Base-by-base conservation (phyloP, 2,113 vertebrate species). In the Malaclemys terrapin region DNA sequence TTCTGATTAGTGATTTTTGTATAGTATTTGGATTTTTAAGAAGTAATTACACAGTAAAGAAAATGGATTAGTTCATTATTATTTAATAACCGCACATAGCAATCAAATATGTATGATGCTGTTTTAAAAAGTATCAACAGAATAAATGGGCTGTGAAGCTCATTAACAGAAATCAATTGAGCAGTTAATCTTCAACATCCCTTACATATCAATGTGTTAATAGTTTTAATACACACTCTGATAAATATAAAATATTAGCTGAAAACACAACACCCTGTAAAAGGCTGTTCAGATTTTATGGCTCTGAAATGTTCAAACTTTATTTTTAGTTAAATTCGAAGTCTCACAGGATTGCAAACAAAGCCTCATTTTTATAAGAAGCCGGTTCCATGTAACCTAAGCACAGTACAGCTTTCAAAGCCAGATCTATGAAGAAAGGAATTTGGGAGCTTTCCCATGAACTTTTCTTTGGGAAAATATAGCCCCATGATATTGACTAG, bases 211-310 rank as follows among this genome's bases (percentile, higher is more conserved):
- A 78, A 56, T 11, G 4, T 5, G 52, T 3, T 5, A 38, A n/a
- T 31, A 35, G 2, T 56, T 45, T 65, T 50, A 1, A 19, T 52
- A 69, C 14, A 69, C 87, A 9, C 6, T 89, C 85, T 19, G 65
- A 10, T 50, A 27, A 49, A 79, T 17, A 12, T 19, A 19, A 79
- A 62, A 9, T 25, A 11, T 3, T 8, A 49, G 14, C 38, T 50
- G 16, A 35, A 52, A 49, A 76, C 0, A 80, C 0, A 0, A 35
- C 3, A 8, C 29, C 65, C 53, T 7, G 27, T 56, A 92, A 78
- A 27, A 91, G 42, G 81, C 27, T 38, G 20, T 0, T 0, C 3
- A 47, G 50, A 6, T 82, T 31, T 91, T 57, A 75, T 8, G 84
- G 45, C 12, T 53, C 59, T 0, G 45, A 85, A 24, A 76, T 38